phyloP scores from a whole-genome alignment of 2,797 vertebrate species.

The Lacerta agilis region DNA sequence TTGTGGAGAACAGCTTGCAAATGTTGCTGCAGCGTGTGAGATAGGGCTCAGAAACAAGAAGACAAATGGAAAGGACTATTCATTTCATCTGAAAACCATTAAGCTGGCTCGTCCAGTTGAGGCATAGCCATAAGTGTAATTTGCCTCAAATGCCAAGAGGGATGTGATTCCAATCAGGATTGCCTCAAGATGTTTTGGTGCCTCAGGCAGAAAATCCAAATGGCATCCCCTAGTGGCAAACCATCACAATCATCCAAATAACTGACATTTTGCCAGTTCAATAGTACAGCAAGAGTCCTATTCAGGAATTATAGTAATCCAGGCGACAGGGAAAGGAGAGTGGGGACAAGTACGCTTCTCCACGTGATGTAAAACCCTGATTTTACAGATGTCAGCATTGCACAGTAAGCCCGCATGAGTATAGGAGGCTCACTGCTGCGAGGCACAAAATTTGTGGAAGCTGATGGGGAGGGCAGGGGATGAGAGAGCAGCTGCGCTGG shows the following conservation, averaged over 20 bases:
- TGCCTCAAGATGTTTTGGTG: background rate
- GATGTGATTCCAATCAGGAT: background rate
- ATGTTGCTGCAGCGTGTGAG: background rate
- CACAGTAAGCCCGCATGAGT: background rate
- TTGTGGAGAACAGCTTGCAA: background rate
- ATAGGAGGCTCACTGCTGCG: background rate
- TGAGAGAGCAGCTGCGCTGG: too few species aligned
- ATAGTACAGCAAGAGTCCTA: background rate
- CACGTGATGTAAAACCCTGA: background rate
- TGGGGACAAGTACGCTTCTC: too few species aligned
- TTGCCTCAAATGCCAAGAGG: background rate
- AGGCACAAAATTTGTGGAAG: too few species aligned
- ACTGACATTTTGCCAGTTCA: background rate
- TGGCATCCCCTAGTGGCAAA: background rate
- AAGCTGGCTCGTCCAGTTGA: background rate
- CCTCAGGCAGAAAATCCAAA: background rate
- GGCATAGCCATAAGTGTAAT: background rate
- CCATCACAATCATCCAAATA: background rate
- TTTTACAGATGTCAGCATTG: background rate
- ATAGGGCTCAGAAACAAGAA: background rate
- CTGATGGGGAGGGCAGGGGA: too few species aligned
- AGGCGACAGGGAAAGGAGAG: background rate
- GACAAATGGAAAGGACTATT: background rate
- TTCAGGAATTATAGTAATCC: background rate
- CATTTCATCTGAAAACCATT: background rate